Conservation (phyloP, 1,140 invertebrate genomes). For the Pseudomyrmex sp. region DNA sequence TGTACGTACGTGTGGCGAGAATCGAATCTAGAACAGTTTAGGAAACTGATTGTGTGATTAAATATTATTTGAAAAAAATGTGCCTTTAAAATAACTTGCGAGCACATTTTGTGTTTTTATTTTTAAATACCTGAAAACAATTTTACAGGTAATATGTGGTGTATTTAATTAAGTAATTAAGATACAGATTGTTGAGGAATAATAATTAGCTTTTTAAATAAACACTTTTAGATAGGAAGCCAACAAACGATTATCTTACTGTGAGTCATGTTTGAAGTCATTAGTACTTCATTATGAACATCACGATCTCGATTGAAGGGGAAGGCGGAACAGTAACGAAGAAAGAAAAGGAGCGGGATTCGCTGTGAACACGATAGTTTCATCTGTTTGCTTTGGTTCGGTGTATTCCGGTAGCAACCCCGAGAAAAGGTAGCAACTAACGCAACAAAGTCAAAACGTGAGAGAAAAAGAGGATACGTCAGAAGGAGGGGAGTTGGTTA, state of each 20-base stretch:
- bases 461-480: slow-evolving; percentile 60
- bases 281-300: neutral
- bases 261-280: slow-evolving; percentile 16
- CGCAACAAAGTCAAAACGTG: slow-evolving; percentile 45
- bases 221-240: neutral
- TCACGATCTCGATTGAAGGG: neutral
- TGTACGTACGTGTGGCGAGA: neutral
- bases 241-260: neutral
- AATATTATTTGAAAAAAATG: neutral
- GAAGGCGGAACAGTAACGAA: neutral
- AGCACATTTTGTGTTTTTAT: no score
- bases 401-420: slow-evolving; percentile 23
- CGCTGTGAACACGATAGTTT: slow-evolving; percentile 13
- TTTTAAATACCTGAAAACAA: no score
- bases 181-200: neutral
- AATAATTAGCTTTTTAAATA: neutral
- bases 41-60: neutral
- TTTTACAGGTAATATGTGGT: no score
- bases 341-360: slow-evolving; percentile 21
- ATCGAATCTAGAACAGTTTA: neutral
- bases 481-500: slow-evolving; percentile 72
- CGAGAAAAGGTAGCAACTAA: slow-evolving; percentile 48
- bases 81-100: neutral
- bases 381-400: slow-evolving; percentile 56
- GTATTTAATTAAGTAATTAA: neutral